Evolutionary conservation across 2,113 vertebrate species (phyloP).

Genomic region (Rallus limicola): DNA sequence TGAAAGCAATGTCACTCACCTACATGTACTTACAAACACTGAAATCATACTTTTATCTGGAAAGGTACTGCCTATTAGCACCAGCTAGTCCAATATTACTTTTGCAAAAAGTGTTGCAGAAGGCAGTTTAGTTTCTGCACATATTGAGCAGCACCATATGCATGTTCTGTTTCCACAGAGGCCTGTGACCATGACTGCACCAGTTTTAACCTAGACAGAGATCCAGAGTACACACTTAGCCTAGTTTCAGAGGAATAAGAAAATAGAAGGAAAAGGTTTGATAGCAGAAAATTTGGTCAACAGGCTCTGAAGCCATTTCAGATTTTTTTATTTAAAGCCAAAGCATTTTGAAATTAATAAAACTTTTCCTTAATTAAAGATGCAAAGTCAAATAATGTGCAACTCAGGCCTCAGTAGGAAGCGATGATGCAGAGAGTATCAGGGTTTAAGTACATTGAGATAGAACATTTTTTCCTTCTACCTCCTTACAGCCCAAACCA

Average conservation of each 20-base stretch:
- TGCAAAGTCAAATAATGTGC: background rate
- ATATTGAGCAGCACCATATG: background rate
- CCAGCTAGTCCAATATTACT: background rate
- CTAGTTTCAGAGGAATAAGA: background rate
- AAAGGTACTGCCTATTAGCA: background rate
- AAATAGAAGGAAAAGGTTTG: background rate
- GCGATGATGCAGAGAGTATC: background rate
- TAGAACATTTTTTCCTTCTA: background rate
- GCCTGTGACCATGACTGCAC: background rate
- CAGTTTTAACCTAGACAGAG: background rate
- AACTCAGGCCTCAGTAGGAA: background rate
- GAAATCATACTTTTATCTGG: background rate
- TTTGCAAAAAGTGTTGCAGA: background rate
- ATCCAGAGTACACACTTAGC: background rate
- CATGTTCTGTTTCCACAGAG: background rate
- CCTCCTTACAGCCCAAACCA: background rate
- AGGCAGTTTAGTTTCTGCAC: background rate
- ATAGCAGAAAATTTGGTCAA: background rate
- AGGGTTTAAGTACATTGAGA: background rate
- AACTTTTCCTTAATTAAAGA: background rate
- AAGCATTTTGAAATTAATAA: background rate
- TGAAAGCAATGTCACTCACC: background rate
- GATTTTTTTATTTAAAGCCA: background rate
- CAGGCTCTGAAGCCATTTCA: background rate
- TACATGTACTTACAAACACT: rapidly evolving